These are phyloP conservation scores for Rhea americana DNA, from an alignment of 2,113 vertebrate species.

Conservation along the genomic window DNA sequence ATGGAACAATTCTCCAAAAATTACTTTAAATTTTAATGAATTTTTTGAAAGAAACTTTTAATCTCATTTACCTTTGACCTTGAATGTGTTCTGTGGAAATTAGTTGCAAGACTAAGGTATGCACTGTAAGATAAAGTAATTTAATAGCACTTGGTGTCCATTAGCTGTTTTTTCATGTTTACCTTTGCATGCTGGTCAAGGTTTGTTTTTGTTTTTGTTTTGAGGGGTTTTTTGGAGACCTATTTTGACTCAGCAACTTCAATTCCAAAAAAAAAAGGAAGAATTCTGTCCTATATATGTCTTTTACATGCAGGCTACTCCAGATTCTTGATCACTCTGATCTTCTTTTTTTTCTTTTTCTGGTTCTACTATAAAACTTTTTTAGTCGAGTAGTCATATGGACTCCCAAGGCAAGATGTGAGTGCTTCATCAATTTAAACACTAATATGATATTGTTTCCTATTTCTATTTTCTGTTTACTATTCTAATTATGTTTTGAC, in stretches of 20 bases:
- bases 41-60: neutral
- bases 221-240: neutral
- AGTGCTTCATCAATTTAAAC: neutral
- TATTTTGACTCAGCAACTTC: neutral
- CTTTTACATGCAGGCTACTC: neutral
- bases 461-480: neutral
- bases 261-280: neutral
- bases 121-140: neutral
- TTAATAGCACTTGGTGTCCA: neutral
- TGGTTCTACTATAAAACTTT: neutral
- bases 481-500: neutral
- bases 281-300: neutral
- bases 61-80: neutral
- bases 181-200: neutral
- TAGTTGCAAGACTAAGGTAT: neutral
- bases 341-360: neutral
- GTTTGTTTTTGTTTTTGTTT: neutral
- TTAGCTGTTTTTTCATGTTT: neutral
- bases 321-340: neutral
- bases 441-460: neutral
- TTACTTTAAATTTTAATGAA: neutral
- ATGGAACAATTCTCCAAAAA: neutral
- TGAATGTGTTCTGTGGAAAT: neutral
- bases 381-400: neutral
- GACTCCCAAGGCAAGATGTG: neutral